phyloP scores from a whole-genome alignment of 2,113 vertebrate genomes.

The Motacilla tschutschensis region DNA sequence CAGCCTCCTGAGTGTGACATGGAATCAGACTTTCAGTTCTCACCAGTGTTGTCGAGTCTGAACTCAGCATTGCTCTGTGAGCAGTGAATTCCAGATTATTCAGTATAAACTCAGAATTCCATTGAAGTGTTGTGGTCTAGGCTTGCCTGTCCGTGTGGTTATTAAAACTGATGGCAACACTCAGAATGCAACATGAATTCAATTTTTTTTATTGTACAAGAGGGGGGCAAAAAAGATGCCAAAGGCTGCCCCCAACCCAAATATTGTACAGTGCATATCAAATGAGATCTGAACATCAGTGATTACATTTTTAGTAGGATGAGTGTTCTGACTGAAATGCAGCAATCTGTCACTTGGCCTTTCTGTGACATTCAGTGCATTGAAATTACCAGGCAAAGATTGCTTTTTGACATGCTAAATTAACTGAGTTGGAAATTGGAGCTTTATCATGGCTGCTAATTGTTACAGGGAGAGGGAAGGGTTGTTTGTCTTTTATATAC shows the following conservation, averaged over 20 bases:
- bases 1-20: neutral
- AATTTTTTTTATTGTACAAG: neutral
- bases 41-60: rapidly evolving
- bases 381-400: constrained; percentile 75
- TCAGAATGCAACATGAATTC: neutral
- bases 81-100: neutral
- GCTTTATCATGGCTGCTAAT: constrained; percentile 73
- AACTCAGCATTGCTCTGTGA: neutral
- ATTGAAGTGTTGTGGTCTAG: rapidly evolving
- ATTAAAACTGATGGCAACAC: neutral
- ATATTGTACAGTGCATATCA: constrained; percentile 42
- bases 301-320: constrained; percentile 62
- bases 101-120: neutral
- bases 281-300: constrained; percentile 55
- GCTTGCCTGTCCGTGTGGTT: neutral
- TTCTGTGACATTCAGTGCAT: constrained; percentile 79
- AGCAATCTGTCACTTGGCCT: constrained; percentile 82
- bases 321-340: constrained; percentile 74
- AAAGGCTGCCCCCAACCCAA: constrained; percentile 47
- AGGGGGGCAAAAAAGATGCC: neutral
- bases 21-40: neutral
- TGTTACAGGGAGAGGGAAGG: neutral
- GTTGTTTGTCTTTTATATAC: constrained; percentile 14
- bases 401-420: constrained; percentile 74
- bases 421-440: constrained; percentile 70